Percentiles rank a stretch among this genome's conserved stretches.
Evolutionary conservation across 2,113 vertebrate genomes (phyloP).

Genomic region (Nasalis larvatus): DNA sequence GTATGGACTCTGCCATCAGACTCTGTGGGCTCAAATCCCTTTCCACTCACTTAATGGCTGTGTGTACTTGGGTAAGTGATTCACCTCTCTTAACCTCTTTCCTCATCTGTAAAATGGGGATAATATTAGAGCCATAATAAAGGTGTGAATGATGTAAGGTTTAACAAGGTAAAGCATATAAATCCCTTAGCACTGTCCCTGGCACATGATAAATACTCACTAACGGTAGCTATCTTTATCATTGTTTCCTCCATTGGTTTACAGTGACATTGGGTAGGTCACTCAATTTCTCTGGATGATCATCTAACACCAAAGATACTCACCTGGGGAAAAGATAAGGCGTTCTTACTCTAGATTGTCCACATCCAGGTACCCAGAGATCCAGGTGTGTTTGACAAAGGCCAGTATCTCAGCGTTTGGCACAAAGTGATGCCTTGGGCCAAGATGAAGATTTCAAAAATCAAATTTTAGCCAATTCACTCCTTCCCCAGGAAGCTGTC

Average conservation of each 20-base stretch:
- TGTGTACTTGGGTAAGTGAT: neutral
- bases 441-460: constrained; percentile 48
- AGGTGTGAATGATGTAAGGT: neutral
- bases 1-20: neutral
- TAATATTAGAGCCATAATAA: neutral
- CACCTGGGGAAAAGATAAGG: neutral
- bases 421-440: neutral
- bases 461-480: neutral
- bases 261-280: neutral
- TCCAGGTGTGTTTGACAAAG: neutral
- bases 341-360: neutral
- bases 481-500: neutral
- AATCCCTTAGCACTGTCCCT: neutral
- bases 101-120: constrained; percentile 23
- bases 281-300: neutral
- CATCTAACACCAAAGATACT: neutral
- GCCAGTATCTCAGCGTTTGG: neutral
- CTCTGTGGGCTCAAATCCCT: neutral
- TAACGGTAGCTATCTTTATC: neutral
- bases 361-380: neutral
- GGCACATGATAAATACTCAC: neutral
- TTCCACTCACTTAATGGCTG: neutral
- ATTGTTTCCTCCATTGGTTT: neutral
- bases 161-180: neutral
- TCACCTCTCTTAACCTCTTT: neutral